Conservation (phyloP, 2,888 invertebrate species). For the Nomada fabriciana region DNA sequence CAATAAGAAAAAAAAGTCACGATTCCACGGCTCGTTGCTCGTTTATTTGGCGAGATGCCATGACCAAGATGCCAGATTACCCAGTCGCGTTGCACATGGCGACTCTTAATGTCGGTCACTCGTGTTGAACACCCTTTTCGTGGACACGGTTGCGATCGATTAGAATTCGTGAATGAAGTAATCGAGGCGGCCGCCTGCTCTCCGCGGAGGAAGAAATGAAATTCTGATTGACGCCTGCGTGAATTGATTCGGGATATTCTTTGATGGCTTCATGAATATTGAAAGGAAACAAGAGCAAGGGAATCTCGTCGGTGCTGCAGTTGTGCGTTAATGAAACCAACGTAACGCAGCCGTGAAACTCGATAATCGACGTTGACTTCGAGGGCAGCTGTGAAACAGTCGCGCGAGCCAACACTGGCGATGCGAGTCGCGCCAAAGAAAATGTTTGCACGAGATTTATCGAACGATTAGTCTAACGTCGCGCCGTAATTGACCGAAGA, state of each 20-base stretch:
- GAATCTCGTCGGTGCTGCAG: neutral
- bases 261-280: neutral
- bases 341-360: slow-evolving; percentile 14
- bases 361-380: slow-evolving; percentile 38
- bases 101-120: slow-evolving; percentile 66
- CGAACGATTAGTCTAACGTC: slow-evolving; percentile 34
- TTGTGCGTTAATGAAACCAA: slow-evolving; percentile 9
- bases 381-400: slow-evolving; percentile 9
- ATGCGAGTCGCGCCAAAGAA: slow-evolving; percentile 11
- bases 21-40: slow-evolving; percentile 57
- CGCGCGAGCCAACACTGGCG: slow-evolving; percentile 7
- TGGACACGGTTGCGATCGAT: slow-evolving; percentile 57
- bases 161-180: slow-evolving; percentile 54
- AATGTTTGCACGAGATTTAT: slow-evolving; percentile 48
- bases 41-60: slow-evolving; percentile 73
- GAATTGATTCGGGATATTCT: no score
- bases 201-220: neutral
- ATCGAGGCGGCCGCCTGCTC: slow-evolving; percentile 1
- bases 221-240: neutral
- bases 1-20: slow-evolving; percentile 67
- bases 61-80: slow-evolving; percentile 56
- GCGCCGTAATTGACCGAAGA: slow-evolving; percentile 51
- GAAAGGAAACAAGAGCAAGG: neutral
- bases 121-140: neutral
- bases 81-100: slow-evolving; percentile 63